Base-by-base conservation (phyloP, 92 coral and sea anemone genomes). In the Epizoanthus ramosus region DNA sequence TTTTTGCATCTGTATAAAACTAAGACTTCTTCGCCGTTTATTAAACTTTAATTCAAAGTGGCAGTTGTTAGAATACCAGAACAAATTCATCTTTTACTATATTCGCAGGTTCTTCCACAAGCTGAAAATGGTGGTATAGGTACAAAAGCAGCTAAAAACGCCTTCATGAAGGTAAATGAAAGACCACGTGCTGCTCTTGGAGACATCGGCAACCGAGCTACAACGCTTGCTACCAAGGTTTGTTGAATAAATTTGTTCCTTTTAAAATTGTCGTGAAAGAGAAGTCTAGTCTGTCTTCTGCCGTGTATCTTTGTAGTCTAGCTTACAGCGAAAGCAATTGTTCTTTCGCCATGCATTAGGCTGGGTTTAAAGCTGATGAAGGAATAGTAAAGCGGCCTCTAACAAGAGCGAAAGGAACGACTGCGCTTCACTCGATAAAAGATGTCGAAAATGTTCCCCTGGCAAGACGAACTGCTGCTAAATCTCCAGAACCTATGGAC, bases 101-200 rank as follows among this genome's bases (percentile, higher is more conserved):
- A 3, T 13, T 64, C 47, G 71, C 75, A 93, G 98, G 91, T 86
- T 61, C 70, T 87, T 23, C 85, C 86, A 21, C 81, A 63, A 37
- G 88, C 85, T 81, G 98, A 93, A 67, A 93, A 93, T 74, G 93
- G 87, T 39, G 71, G 75, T 39, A 60, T 79, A 60, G 73, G 88
- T 47, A 88, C 87, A 19, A 83, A 72, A 50, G 87, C 91, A 45
- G 87, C 87, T 21, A 83, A 72, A 50, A 90, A 87, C 31, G 91
- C 83, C 47, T 85, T 90, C 37, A 37, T 80, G 65, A 71, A 84
- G 18, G 81, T 85, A 63, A 81, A 72, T 18, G 52, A 59, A 60
- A 80, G 90, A n/a, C 90, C 90, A 74, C 98, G 98, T 86, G 94
- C 98, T 45, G 95, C 93, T 0, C 90, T 97, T 22, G 97, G 97